Evolutionary conservation across 2,888 invertebrate genomes (phyloP).

Genomic region (Caenorhabditis doughertyi): DNA sequence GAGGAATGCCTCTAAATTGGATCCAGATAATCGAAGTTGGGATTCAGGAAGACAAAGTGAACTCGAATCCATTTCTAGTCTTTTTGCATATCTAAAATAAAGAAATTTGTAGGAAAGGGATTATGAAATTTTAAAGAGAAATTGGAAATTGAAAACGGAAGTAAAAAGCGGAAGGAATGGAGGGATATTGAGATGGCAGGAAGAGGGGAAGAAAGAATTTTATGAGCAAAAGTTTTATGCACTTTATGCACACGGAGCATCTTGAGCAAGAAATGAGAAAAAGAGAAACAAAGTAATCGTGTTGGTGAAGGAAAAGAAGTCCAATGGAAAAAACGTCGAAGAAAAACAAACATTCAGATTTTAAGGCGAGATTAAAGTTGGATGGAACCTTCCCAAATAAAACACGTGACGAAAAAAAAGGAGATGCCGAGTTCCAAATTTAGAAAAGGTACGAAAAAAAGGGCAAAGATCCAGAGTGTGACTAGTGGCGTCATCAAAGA

Average conservation of each 20-base stretch:
- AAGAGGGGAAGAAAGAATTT: conserved; percentile 1
- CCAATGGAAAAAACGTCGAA: not conserved
- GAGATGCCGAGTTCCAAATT: too few relatives aligned
- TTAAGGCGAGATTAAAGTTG: conserved; percentile 13
- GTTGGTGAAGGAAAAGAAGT: not conserved
- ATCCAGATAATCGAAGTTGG: conserved; percentile 73
- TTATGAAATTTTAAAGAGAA: not conserved
- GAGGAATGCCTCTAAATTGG: conserved; percentile 73
- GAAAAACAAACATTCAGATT: conserved; percentile 25
- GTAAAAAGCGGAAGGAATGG: not conserved
- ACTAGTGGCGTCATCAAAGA: too few relatives aligned
- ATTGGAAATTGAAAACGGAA: conserved; percentile 10
- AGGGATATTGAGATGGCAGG: not conserved
- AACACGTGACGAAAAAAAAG: too few relatives aligned
- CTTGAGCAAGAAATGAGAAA: not conserved
- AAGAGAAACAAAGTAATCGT: conserved; percentile 5
- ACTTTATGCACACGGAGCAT: not conserved
- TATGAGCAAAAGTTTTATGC: conserved; percentile 20
- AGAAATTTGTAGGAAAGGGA: not conserved
- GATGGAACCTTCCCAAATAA: not conserved
- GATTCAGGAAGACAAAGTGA: conserved; percentile 73
- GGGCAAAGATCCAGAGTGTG: too few relatives aligned
- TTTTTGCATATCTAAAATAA: conserved; percentile 16
- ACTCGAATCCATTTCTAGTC: conserved; percentile 42
- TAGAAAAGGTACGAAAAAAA: too few relatives aligned